A percentile compares a stretch with the other conserved stretches of the same genome.
phyloP scores from a whole-genome alignment of 1,140 invertebrate genomes.

The Ceratoteleas bidentatus region DNA sequence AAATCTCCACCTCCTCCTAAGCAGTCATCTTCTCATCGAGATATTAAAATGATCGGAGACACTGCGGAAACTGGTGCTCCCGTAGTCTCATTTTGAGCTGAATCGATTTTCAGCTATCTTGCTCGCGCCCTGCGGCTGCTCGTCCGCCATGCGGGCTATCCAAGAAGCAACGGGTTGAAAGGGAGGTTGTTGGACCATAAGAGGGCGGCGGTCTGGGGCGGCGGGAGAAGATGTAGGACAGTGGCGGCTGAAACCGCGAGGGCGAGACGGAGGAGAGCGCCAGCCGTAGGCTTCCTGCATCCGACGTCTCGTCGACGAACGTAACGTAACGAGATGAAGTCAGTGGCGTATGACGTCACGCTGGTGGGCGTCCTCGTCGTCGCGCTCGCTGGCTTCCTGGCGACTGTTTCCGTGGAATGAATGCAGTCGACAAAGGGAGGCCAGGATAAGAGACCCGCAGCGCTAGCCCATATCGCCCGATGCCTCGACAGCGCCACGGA shows the following conservation, averaged over 20 bases:
- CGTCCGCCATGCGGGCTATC: conserved; percentile 69
- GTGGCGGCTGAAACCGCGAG: conserved; percentile 52
- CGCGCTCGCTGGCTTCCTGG: conserved; percentile 77
- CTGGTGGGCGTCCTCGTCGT: conserved; percentile 76
- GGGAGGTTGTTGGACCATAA: conserved; percentile 68
- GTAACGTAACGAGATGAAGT: conserved; percentile 80
- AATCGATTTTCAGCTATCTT: conserved; percentile 68
- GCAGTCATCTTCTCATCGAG: not conserved
- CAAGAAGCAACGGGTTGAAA: conserved; percentile 70
- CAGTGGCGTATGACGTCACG: conserved; percentile 80
- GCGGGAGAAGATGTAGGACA: conserved; percentile 60
- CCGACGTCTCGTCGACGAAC: conserved; percentile 78
- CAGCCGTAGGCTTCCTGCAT: conserved; percentile 77
- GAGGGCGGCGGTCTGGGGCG: conserved; percentile 47
- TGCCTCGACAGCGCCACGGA: conserved; percentile 56
- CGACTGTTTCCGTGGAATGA: conserved; percentile 78
- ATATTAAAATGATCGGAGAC: conserved; percentile 23
- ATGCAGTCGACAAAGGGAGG: conserved; percentile 77
- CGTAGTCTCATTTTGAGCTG: conserved; percentile 63
- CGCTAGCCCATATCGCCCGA: conserved; percentile 63
- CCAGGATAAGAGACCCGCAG: conserved; percentile 73
- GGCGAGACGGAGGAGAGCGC: conserved; percentile 65
- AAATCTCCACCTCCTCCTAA: too few relatives aligned
- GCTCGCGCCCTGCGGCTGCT: conserved; percentile 66
- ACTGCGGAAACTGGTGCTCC: conserved; percentile 36